Evolutionary conservation across 2,797 vertebrate genomes (phyloP), one percentile per base, ranked within the genome.

Genomic region (Tiaroga cobitis): DNA sequence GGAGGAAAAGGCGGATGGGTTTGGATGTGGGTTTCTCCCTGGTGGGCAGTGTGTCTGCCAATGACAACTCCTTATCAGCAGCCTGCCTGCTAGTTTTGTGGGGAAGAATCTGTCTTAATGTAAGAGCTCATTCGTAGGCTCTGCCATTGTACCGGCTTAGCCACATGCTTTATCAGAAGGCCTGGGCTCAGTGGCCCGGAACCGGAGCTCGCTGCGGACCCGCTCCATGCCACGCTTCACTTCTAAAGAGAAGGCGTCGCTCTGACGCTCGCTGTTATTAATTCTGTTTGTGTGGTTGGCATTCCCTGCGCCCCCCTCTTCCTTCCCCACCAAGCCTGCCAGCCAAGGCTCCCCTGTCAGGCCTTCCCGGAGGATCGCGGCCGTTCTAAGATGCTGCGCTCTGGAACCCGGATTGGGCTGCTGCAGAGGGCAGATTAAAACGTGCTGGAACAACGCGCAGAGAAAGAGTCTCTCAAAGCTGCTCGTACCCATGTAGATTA

Each of bases 111-210:
- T 90, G 91, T 90, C 90, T 82, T 90, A 43, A 92, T 87, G 90
- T 89, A 88, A 81, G 86, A 87, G 93, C 91, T 93, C 91, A 90
- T 89, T 80, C 49, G 83, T 80, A 83, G 86, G 85, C 89, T 88
- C 89, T 92, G 92, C 93, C 94, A 94, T 91, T 91, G 92, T 92
- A 92, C 91, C 88, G 54, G 93, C 94, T 95, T 93, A 94, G 93
- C 94, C 84, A 85, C 90, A 87, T 81, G 84, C 90, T 93, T 94
- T 95, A 94, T 95, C 93, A 91, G 91, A 90, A 82, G 82, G 89
- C 90, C 91, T 90, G 90, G 92, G 93, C 93, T 93, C 92, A 92
- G 93, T 94, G 91, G 93, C 90, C 94, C 93, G 89, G 91, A 93
- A 94, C 94, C 83, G 39, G 21, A 9, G 68, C 70, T 70, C 70